Conservation (phyloP, 2,113 vertebrate species). For the Pseudopodoces humilis region DNA sequence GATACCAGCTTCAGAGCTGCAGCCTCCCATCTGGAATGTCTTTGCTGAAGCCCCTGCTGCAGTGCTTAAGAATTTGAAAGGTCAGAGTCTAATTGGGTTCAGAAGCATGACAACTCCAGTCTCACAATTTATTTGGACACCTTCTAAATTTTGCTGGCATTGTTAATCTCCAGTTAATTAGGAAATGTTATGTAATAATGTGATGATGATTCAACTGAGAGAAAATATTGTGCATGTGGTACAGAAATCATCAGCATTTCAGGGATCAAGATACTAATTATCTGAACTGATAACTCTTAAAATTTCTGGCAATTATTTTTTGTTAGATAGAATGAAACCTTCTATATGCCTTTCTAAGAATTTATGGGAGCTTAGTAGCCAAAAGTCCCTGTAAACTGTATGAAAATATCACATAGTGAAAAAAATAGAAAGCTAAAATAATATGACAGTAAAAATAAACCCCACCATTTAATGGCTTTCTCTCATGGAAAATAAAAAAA, state of each 20-base stretch:
- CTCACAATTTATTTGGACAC: background rate
- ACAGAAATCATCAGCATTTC: background rate
- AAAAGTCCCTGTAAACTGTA: background rate
- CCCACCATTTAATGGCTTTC: background rate
- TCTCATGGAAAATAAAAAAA: background rate
- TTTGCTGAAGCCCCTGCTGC: conserved; percentile 58
- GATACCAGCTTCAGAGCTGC: conserved; percentile 10
- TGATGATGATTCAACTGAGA: background rate
- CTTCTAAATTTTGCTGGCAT: background rate
- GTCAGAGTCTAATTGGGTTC: background rate
- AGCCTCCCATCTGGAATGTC: conserved; percentile 60
- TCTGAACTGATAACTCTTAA: background rate
- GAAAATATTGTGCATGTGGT: background rate
- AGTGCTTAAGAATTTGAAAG: conserved; percentile 38
- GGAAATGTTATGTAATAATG: background rate
- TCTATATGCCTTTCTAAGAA: background rate
- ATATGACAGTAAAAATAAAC: background rate
- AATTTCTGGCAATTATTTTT: background rate
- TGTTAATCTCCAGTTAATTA: background rate
- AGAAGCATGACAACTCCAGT: background rate
- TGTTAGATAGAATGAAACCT: background rate
- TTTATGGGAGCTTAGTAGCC: background rate
- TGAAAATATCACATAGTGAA: background rate
- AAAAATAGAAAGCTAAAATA: background rate
- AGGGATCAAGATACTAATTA: background rate